Evolutionary conservation across 2,888 invertebrate species (phyloP).

Genomic region (Rhingia rostrata): DNA sequence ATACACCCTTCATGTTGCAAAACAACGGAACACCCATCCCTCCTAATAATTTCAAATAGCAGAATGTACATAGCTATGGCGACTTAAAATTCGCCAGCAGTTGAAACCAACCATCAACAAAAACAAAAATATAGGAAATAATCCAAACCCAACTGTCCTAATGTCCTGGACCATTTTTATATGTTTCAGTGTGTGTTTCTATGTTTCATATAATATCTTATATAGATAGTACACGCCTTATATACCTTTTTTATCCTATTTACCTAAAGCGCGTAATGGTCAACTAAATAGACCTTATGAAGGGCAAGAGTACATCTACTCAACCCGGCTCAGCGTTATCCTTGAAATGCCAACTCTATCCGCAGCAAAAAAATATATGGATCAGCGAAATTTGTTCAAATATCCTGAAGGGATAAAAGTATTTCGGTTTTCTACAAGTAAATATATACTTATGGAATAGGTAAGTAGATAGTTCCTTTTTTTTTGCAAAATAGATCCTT

Average conservation of each 20-base stretch:
- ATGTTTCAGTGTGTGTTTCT: constrained; percentile 39
- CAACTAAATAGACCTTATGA: constrained; percentile 67
- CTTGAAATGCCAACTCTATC: constrained; percentile 42
- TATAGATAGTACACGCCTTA: constrained; percentile 33
- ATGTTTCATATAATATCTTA: constrained; percentile 26
- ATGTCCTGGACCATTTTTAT: constrained; percentile 73
- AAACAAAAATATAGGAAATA: constrained; percentile 9
- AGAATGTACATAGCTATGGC: constrained; percentile 49
- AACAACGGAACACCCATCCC: constrained; percentile 22
- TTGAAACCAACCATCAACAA: constrained; percentile 7
- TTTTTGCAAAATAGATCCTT: constrained; percentile 42
- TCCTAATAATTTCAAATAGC: constrained; percentile 39
- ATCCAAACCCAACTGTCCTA: constrained; percentile 39
- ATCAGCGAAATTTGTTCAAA: constrained; percentile 73
- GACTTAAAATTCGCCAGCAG: constrained; percentile 23
- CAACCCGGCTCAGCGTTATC: constrained; percentile 10
- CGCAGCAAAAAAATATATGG: constrained; percentile 53
- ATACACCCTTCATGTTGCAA: constrained; percentile 34
- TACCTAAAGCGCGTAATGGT: constrained; percentile 52
- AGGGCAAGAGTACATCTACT: constrained; percentile 44
- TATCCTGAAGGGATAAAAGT: constrained; percentile 66
- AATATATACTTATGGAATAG: neutral
- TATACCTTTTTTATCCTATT: constrained; percentile 53
- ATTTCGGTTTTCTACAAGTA: constrained; percentile 33
- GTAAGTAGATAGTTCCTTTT: constrained; percentile 2